phyloP scores from a whole-genome alignment of 2,888 invertebrate species.

The Tinea semifulvella region DNA sequence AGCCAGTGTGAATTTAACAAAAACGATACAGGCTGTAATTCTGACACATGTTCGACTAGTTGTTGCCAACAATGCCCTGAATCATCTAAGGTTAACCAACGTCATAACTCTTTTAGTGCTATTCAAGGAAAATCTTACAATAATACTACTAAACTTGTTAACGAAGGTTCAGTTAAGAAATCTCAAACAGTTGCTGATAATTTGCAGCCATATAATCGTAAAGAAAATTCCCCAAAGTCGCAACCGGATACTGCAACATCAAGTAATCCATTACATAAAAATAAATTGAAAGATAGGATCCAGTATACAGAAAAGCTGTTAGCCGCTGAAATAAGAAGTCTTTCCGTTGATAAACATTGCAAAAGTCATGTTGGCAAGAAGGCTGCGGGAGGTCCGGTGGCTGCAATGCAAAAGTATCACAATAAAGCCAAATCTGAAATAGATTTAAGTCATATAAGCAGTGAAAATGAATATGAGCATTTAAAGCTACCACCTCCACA shows the following conservation, averaged over 20 bases:
- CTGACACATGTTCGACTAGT: slow-evolving; percentile 51
- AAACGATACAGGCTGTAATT: slow-evolving; percentile 50
- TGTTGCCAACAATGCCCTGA: slow-evolving; percentile 51
- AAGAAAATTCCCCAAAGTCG: slow-evolving; percentile 46
- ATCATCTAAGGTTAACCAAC: slow-evolving; percentile 42
- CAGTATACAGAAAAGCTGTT: slow-evolving; percentile 59
- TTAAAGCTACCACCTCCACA: slow-evolving; percentile 80
- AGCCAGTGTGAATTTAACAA: slow-evolving; percentile 61
- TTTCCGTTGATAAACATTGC: slow-evolving; percentile 49
- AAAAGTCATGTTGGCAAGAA: slow-evolving; percentile 39
- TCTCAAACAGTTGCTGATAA: slow-evolving; percentile 56
- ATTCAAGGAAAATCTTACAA: slow-evolving; percentile 50
- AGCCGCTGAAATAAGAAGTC: slow-evolving; percentile 56
- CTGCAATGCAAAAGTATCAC: slow-evolving; percentile 40
- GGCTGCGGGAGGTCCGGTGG: slow-evolving; percentile 30
- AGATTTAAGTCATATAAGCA: slow-evolving; percentile 61
- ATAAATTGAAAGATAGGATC: slow-evolving; percentile 55
- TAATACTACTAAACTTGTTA: slow-evolving; percentile 33
- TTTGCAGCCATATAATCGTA: slow-evolving; percentile 60
- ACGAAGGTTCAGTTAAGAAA: slow-evolving; percentile 50
- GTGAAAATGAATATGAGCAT: slow-evolving; percentile 74
- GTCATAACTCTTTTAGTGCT: slow-evolving; percentile 59
- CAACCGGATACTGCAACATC: slow-evolving; percentile 25
- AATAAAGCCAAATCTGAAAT: slow-evolving; percentile 69
- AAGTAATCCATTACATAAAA: slow-evolving; percentile 36